These are phyloP conservation scores for Notothenia coriiceps DNA, from an alignment of 2,113 vertebrate species.

Conservation along the genomic window DNA sequence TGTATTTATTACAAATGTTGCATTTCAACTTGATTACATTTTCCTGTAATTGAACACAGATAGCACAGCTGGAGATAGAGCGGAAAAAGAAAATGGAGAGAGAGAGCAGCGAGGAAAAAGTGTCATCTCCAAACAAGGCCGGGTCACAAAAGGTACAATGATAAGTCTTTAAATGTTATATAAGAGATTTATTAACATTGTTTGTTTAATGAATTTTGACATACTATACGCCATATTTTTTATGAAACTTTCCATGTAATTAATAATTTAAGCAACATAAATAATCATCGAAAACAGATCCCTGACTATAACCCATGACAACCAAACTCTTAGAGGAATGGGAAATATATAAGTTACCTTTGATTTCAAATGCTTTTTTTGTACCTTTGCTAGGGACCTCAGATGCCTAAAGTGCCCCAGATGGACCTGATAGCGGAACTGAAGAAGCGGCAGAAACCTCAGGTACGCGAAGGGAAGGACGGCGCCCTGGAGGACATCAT, in stretches of 20 bases:
- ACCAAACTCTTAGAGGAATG: too few species aligned
- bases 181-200: background rate
- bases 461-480: slow-evolving; percentile 93
- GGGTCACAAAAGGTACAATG: slow-evolving; percentile 74
- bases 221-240: too few species aligned
- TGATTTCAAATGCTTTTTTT: background rate
- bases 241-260: too few species aligned
- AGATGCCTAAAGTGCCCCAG: slow-evolving; percentile 88
- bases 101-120: slow-evolving; percentile 71
- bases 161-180: background rate
- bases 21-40: background rate
- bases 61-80: slow-evolving; percentile 91
- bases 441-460: slow-evolving; percentile 95
- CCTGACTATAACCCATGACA: background rate
- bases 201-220: background rate
- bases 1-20: background rate
- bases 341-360: background rate
- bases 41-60: slow-evolving; percentile 73
- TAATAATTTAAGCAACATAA: background rate
- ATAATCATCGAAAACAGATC: background rate
- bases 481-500: slow-evolving; percentile 98
- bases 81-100: slow-evolving; percentile 89
- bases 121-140: slow-evolving; percentile 57
- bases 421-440: slow-evolving; percentile 97
- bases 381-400: slow-evolving; percentile 73